phyloP scores from a whole-genome alignment of 2,113 vertebrate species.

The Alces alces region DNA sequence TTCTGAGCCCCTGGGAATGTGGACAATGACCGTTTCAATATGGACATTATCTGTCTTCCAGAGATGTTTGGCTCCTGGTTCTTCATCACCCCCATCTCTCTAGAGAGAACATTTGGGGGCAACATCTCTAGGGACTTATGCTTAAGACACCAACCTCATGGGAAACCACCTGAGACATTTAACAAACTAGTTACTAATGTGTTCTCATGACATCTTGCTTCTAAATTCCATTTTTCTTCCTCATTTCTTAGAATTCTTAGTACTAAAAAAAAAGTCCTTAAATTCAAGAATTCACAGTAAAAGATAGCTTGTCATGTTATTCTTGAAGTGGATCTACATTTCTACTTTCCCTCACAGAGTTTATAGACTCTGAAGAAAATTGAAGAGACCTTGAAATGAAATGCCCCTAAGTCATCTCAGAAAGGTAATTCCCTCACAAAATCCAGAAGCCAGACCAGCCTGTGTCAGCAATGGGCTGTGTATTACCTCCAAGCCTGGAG shows the following conservation, averaged over 20 bases:
- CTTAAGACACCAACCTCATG: neutral
- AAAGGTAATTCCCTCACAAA: slow-evolving; percentile 45
- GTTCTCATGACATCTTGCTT: neutral
- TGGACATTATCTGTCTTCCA: neutral
- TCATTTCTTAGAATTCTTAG: neutral
- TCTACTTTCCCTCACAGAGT: slow-evolving; percentile 21
- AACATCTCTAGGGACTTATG: neutral
- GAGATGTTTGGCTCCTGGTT: neutral
- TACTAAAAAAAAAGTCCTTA: neutral
- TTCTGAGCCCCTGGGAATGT: neutral
- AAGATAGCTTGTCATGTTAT: neutral
- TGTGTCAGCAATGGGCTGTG: neutral
- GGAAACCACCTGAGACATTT: neutral
- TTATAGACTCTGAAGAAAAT: slow-evolving; percentile 26
- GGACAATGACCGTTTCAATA: neutral
- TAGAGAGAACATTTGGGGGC: neutral
- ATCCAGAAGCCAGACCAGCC: neutral
- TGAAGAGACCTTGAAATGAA: slow-evolving; percentile 47
- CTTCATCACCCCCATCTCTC: neutral
- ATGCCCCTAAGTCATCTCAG: slow-evolving; percentile 1
- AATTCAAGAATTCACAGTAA: neutral
- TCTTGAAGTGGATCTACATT: neutral
- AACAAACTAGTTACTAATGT: neutral
- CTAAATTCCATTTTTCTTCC: neutral
- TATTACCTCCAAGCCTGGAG: neutral